A percentile compares a stretch with the other conserved stretches of the same genome.
Evolutionary conservation across 2,113 vertebrate species (phyloP).

Genomic region (Lipophrys pholis): DNA sequence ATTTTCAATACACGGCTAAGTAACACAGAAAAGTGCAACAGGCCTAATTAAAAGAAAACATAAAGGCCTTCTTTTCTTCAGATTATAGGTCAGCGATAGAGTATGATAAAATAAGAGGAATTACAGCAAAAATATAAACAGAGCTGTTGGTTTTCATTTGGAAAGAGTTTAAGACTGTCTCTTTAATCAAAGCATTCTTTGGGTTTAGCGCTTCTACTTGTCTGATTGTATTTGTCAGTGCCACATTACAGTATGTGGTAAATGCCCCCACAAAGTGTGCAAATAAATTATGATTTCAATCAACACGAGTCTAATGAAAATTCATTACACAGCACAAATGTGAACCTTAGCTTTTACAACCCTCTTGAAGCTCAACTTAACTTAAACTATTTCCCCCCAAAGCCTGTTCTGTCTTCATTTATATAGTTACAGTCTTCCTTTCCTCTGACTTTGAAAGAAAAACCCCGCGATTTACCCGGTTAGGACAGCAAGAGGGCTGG

Average conservation of each 20-base stretch:
- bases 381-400: conserved; percentile 27
- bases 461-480: conserved; percentile 46
- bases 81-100: conserved; percentile 26
- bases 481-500: conserved; percentile 88
- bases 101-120: conserved; percentile 40
- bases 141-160: conserved; percentile 53
- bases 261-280: conserved; percentile 75
- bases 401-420: conserved; percentile 7
- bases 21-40: conserved; percentile 73
- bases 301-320: conserved; percentile 59
- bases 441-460: conserved; percentile 31
- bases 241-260: conserved; percentile 65
- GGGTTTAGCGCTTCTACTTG: conserved; percentile 64
- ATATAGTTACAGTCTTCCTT: conserved; percentile 20
- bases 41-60: conserved; percentile 58
- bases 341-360: conserved; percentile 51
- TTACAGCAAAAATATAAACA: conserved; percentile 49
- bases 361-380: conserved; percentile 34
- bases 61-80: conserved; percentile 43
- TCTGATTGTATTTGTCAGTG: conserved; percentile 75
- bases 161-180: conserved; percentile 34
- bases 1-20: conserved; percentile 60
- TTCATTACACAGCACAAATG: conserved; percentile 53
- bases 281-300: conserved; percentile 71
- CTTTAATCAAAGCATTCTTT: conserved; percentile 68